Conservation (phyloP, 2,888 invertebrate species). For the Drosophila mimica region DNA sequence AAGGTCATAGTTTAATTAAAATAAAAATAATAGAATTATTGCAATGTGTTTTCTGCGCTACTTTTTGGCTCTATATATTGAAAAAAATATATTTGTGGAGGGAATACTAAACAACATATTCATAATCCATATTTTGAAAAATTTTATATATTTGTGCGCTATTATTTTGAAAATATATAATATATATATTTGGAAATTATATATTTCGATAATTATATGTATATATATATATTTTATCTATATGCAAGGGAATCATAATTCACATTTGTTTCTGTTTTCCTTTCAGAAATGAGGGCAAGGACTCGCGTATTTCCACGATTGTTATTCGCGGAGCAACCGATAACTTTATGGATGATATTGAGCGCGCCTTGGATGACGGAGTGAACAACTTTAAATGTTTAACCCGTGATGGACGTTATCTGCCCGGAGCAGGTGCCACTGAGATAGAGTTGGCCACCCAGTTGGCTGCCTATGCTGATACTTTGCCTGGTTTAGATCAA, state of each 20-base stretch:
- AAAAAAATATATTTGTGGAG: too few species aligned
- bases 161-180: too few species aligned
- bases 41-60: too few species aligned
- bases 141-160: too few species aligned
- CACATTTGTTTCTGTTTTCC: not conserved
- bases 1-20: too few species aligned
- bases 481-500: constrained; percentile 97
- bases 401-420: constrained; percentile 89
- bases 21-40: too few species aligned
- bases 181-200: too few species aligned
- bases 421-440: constrained; percentile 97
- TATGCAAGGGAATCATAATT: not conserved
- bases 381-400: constrained; percentile 99
- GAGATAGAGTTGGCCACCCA: constrained; percentile 97
- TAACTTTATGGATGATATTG: constrained; percentile 99
- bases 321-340: constrained; percentile 98
- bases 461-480: constrained; percentile 94
- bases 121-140: too few species aligned
- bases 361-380: constrained; percentile 98
- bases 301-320: constrained; percentile 96
- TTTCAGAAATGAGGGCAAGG: constrained; percentile 89
- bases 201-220: too few species aligned
- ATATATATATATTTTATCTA: not conserved
- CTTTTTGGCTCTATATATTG: too few species aligned
- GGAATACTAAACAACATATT: too few species aligned